Evolutionary conservation across 1,140 invertebrate species (phyloP).

Genomic region (Ptiloglossa arizonensis): DNA sequence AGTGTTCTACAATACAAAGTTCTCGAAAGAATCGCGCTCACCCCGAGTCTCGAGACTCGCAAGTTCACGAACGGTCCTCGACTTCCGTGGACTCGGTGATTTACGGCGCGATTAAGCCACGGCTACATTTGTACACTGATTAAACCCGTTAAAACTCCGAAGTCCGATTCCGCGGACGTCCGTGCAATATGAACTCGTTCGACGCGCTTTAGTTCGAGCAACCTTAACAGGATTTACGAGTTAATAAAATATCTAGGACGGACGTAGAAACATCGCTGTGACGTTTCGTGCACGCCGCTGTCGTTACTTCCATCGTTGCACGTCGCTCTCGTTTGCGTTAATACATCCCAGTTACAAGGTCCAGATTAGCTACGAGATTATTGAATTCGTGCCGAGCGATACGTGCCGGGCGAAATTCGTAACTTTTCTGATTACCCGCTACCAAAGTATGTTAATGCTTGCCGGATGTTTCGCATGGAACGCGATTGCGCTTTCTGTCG

Average conservation of each 20-base stretch:
- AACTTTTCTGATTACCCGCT: conserved; percentile 25
- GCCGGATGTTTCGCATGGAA: conserved; percentile 33
- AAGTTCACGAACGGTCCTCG: neutral
- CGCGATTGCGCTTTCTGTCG: neutral
- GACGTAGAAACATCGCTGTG: conserved; percentile 26
- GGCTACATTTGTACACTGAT: conserved; percentile 32
- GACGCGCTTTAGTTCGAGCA: conserved; percentile 19
- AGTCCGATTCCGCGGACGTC: conserved; percentile 39
- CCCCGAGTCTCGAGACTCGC: neutral
- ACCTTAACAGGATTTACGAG: conserved; percentile 53
- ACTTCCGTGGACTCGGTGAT: conserved; percentile 24
- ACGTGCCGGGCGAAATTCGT: conserved; percentile 35
- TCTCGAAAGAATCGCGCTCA: too few species aligned
- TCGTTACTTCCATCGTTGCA: neutral
- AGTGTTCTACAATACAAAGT: too few species aligned
- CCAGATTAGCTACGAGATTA: conserved; percentile 35
- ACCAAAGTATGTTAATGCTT: conserved; percentile 32
- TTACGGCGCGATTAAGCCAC: conserved; percentile 45
- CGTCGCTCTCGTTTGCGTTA: conserved; percentile 26
- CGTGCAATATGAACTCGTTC: conserved; percentile 44
- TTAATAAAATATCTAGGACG: conserved; percentile 58
- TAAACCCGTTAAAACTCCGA: conserved; percentile 46
- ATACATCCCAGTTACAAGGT: conserved; percentile 32
- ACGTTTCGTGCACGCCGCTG: conserved; percentile 21
- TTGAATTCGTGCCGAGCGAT: conserved; percentile 34